These are phyloP conservation scores for Drosophila nigricruria DNA, from an alignment of 2,888 invertebrate species.

Conservation along the genomic window DNA sequence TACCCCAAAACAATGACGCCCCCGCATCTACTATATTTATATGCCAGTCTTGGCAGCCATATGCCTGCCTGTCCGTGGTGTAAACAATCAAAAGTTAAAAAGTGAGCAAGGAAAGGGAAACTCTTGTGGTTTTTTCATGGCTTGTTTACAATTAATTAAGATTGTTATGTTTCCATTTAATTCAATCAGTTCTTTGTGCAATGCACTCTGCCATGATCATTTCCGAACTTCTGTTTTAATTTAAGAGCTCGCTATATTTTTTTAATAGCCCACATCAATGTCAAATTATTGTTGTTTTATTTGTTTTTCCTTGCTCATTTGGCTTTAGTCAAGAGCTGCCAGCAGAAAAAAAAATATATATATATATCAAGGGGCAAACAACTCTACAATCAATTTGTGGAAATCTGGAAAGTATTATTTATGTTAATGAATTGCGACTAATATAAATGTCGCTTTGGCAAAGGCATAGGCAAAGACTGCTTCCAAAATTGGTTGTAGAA, in stretches of 20 bases:
- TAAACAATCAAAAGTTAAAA: constrained; percentile 30
- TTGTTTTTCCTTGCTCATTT: not conserved
- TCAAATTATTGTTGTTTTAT: constrained; percentile 7
- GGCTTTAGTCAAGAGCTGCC: not conserved
- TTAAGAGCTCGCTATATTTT: not conserved
- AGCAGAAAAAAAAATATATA: not conserved
- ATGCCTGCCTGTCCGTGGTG: constrained; percentile 9
- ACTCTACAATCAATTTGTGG: constrained; percentile 2
- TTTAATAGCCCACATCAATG: constrained; percentile 21
- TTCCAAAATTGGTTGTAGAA: not conserved
- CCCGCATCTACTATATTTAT: not conserved
- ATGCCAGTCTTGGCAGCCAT: constrained; percentile 28
- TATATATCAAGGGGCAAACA: constrained; percentile 1
- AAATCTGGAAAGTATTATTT: constrained; percentile 6
- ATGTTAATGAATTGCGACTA: not conserved
- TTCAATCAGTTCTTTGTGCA: constrained; percentile 55
- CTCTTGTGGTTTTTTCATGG: constrained; percentile 53
- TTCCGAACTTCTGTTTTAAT: not conserved
- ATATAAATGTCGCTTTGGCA: constrained; percentile 1
- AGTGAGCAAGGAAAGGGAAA: not conserved
- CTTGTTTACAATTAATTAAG: constrained; percentile 76
- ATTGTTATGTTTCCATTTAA: constrained; percentile 63
- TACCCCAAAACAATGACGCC: not conserved
- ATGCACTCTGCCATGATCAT: constrained; percentile 2
- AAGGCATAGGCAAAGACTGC: not conserved